These are phyloP conservation scores for Himantopus leucocephalus DNA, from an alignment of 2,113 vertebrate genomes.

Conservation along the genomic window DNA sequence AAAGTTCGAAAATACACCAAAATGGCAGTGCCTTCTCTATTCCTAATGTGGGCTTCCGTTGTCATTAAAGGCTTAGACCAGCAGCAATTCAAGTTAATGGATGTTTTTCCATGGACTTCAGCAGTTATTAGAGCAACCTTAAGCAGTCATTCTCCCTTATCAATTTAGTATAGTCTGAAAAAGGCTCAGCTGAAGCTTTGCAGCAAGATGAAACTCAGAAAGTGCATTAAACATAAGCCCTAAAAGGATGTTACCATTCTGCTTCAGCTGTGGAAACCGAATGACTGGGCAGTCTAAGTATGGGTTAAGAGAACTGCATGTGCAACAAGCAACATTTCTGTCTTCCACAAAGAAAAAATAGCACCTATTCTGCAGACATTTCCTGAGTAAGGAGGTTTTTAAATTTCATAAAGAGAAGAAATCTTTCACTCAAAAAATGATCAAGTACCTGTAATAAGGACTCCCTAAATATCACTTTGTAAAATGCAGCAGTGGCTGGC, in stretches of 20 bases:
- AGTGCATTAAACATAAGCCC: neutral
- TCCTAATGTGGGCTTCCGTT: neutral
- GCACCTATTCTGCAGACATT: neutral
- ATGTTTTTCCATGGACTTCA: neutral
- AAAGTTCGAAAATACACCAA: neutral
- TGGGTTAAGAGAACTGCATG: neutral
- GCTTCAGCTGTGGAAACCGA: neutral
- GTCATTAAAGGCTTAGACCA: neutral
- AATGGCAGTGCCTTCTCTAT: neutral
- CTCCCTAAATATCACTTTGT: neutral
- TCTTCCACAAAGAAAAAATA: neutral
- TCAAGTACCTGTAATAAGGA: neutral
- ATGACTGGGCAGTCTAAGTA: neutral
- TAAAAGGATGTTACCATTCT: neutral
- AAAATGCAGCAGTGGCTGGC: neutral
- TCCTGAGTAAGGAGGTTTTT: neutral
- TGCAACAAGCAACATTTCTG: neutral
- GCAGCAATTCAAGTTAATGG: neutral
- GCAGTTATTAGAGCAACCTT: neutral
- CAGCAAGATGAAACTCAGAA: neutral
- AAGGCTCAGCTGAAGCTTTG: neutral
- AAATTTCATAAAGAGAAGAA: neutral
- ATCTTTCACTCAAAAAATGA: slow-evolving; percentile 13
- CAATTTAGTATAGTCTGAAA: neutral
- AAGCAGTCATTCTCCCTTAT: neutral